phyloP scores from a whole-genome alignment of 2,113 vertebrate species.

The Myrmophylax atrothorax region DNA sequence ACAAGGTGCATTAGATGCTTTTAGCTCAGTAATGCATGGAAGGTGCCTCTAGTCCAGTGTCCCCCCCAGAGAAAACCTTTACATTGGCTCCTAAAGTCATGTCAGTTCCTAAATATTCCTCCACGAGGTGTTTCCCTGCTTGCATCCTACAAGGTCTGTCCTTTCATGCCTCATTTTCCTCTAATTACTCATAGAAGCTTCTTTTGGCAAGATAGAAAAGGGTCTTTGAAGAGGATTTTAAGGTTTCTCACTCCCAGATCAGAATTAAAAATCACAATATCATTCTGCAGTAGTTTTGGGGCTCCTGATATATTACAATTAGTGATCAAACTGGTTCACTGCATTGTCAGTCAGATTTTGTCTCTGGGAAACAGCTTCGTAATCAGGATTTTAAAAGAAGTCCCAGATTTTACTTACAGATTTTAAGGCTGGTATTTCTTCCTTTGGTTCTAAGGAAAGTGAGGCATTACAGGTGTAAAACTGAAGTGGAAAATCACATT shows the following conservation, averaged over 20 bases:
- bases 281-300: background rate
- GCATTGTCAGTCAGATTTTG: background rate
- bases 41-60: background rate
- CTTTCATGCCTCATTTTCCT: background rate
- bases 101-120: background rate
- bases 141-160: background rate
- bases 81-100: background rate
- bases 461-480: background rate
- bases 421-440: background rate
- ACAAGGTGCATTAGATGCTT: background rate
- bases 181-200: background rate
- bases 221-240: background rate
- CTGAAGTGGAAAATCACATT: background rate
- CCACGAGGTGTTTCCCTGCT: accelerated
- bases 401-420: background rate
- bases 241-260: background rate
- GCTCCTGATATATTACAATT: background rate
- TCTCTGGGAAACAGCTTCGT: background rate
- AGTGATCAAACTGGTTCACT: background rate
- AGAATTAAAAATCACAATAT: background rate
- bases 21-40: background rate
- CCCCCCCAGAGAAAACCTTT: background rate
- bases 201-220: background rate
- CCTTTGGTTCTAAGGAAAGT: background rate
- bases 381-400: background rate